These are phyloP conservation scores for Heliocidaris tuberculata DNA, from an alignment of 35 echinoderm and acorn worm genomes.

Conservation along the genomic window DNA sequence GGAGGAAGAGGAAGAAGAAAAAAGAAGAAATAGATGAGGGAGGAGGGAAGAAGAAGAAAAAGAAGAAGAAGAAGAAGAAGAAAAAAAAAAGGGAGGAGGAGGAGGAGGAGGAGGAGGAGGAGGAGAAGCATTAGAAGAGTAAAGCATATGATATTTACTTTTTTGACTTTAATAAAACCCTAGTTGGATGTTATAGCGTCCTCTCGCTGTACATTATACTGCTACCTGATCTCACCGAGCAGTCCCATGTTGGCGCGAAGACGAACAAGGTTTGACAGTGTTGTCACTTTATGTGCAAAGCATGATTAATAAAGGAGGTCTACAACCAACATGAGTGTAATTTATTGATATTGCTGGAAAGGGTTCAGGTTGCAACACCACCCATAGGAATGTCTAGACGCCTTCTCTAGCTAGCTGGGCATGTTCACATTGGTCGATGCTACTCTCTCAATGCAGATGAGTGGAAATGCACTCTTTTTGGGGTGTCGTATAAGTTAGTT, in stretches of 20 bases:
- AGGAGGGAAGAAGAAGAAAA: too few relatives aligned
- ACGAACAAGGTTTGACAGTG: background rate
- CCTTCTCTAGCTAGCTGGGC: background rate
- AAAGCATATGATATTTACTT: background rate
- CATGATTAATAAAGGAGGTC: constrained; percentile 1
- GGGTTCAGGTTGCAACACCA: background rate
- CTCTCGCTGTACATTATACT: background rate
- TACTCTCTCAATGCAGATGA: too few relatives aligned
- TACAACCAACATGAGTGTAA: background rate
- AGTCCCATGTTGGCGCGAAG: background rate
- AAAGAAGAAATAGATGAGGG: too few relatives aligned
- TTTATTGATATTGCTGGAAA: background rate
- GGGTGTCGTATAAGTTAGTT: too few relatives aligned
- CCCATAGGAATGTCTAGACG: background rate
- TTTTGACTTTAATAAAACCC: background rate
- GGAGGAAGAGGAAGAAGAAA: too few relatives aligned
- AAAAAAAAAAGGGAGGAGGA: too few relatives aligned
- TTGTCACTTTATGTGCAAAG: background rate
- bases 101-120: too few relatives aligned
- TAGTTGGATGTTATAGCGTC: background rate
- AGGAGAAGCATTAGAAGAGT: too few relatives aligned
- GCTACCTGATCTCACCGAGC: background rate
- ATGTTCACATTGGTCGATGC: background rate
- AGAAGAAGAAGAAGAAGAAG: too few relatives aligned
- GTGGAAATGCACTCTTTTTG: too few relatives aligned